Conservation (phyloP, 2,797 vertebrate species). For the Ara ararauna region DNA sequence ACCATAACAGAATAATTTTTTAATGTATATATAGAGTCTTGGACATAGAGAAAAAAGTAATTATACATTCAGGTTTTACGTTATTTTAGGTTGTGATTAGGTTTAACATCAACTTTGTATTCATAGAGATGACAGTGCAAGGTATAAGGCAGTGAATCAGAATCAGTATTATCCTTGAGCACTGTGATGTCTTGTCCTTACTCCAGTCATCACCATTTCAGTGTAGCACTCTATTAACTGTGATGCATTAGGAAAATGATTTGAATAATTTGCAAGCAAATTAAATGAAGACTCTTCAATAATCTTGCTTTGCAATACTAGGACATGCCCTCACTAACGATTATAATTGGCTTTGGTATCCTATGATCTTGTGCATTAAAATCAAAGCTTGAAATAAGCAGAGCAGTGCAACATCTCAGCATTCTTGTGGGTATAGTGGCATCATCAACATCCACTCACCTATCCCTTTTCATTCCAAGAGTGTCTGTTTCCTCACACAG, state of each 20-base stretch:
- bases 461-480: slow-evolving; percentile 40
- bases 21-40: not conserved
- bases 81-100: not conserved
- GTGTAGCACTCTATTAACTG: not conserved
- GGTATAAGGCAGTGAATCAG: not conserved
- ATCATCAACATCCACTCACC: slow-evolving; percentile 52
- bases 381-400: slow-evolving; percentile 28
- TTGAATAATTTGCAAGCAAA: not conserved
- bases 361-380: not conserved
- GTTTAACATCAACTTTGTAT: not conserved
- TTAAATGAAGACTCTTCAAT: not conserved
- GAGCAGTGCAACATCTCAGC: slow-evolving; percentile 21
- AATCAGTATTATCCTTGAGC: not conserved
- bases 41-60: not conserved
- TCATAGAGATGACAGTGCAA: not conserved
- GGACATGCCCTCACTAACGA: not conserved
- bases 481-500: slow-evolving; percentile 30
- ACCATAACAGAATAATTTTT: not conserved
- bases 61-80: not conserved
- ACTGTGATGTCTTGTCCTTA: not conserved
- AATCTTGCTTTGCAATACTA: not conserved
- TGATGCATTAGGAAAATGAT: not conserved
- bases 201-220: not conserved
- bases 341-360: not conserved
- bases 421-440: slow-evolving; percentile 44